These are phyloP conservation scores for Himantopus leucocephalus DNA, from an alignment of 2,113 vertebrate species.

Conservation along the genomic window DNA sequence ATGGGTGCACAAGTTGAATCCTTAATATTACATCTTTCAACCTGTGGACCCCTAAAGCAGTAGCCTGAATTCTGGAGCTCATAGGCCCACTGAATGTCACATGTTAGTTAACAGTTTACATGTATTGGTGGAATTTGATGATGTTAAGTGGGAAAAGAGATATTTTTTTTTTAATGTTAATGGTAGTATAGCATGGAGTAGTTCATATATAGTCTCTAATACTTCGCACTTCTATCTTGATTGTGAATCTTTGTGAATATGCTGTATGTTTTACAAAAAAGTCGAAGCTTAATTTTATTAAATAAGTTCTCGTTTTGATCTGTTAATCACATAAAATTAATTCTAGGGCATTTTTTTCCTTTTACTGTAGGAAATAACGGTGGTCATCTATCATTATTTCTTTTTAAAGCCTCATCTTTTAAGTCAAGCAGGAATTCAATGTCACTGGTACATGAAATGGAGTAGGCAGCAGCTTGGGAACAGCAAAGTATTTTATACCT, in stretches of 20 bases:
- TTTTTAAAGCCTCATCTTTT: neutral
- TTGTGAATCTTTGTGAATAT: neutral
- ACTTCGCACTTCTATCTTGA: neutral
- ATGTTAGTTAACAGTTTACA: neutral
- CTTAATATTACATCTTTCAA: neutral
- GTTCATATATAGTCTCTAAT: neutral
- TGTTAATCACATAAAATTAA: neutral
- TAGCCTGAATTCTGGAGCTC: neutral
- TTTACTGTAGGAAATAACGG: neutral
- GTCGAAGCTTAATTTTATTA: neutral
- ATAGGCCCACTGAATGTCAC: neutral
- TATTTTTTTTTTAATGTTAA: neutral
- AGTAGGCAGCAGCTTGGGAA: neutral
- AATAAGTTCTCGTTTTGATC: neutral
- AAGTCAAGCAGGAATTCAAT: neutral
- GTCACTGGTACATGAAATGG: neutral
- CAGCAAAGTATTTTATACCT: neutral
- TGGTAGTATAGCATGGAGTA: neutral
- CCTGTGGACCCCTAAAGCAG: neutral
- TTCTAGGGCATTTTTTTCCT: neutral
- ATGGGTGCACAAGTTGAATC: neutral
- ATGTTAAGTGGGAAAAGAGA: neutral
- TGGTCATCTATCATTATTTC: neutral
- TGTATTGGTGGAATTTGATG: neutral
- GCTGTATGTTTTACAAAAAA: neutral